A percentile compares a stretch with the other conserved stretches of the same genome.
phyloP scores from a whole-genome alignment of 1,140 invertebrate genomes.

The Tetramorium parvispinum region DNA sequence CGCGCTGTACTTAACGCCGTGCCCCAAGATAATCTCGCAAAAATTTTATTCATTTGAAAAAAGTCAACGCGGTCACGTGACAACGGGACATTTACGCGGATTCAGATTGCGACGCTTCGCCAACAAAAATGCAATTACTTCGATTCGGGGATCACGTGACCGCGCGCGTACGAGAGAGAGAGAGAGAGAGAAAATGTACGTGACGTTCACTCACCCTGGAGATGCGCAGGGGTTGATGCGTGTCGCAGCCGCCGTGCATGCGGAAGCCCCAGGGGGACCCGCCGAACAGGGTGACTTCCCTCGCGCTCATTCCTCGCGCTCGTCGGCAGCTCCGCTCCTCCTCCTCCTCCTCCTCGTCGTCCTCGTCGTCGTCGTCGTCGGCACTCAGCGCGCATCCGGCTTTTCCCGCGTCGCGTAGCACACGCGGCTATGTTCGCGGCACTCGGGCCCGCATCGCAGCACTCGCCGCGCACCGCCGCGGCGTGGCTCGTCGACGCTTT shows the following conservation, averaged over 20 bases:
- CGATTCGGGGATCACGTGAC: not conserved
- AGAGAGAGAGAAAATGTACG: not conserved
- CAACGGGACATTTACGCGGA: not conserved
- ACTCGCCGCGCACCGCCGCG: too few relatives aligned
- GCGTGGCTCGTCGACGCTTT: too few relatives aligned
- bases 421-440: slow-evolving; percentile 19
- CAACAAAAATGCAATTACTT: not conserved
- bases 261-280: slow-evolving; percentile 96
- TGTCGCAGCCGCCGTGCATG: slow-evolving; percentile 92
- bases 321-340: slow-evolving; percentile 7
- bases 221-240: slow-evolving; percentile 90
- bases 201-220: slow-evolving; percentile 89
- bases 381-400: slow-evolving; percentile 26
- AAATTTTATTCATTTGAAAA: not conserved
- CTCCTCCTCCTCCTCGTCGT: not conserved
- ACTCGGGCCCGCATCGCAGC: slow-evolving; percentile 3
- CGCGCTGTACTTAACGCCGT: not conserved
- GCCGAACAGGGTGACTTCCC: slow-evolving; percentile 91
- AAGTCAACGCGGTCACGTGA: not conserved
- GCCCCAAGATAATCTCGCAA: not conserved
- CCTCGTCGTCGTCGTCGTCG: not conserved
- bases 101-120: not conserved
- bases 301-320: slow-evolving; percentile 86
- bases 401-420: slow-evolving; percentile 41
- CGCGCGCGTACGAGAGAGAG: not conserved